These are phyloP conservation scores for Epinephelus moara DNA, from an alignment of 2,113 vertebrate species.

Conservation along the genomic window DNA sequence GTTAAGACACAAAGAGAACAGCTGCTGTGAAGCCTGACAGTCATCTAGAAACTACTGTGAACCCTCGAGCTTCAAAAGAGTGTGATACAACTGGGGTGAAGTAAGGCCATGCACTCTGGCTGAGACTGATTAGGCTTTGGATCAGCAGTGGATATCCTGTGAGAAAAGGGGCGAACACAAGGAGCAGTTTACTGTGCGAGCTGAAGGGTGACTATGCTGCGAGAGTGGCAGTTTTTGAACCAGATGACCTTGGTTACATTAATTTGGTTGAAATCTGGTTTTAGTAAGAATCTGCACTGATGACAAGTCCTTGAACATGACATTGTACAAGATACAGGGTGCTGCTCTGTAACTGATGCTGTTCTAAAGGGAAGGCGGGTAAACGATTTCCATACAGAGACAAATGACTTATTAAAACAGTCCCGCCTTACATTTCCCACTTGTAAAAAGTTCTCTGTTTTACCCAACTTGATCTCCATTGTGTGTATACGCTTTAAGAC, in stretches of 20 bases:
- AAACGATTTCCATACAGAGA: no score
- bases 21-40: slow-evolving; percentile 23
- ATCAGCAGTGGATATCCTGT: slow-evolving; percentile 47
- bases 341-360: no score
- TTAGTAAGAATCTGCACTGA: no score
- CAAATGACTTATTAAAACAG: no score
- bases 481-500: no score
- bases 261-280: no score
- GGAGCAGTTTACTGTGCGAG: not conserved
- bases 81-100: slow-evolving; percentile 24
- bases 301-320: no score
- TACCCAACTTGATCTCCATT: not conserved
- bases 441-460: not conserved
- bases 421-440: no score
- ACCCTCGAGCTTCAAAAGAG: slow-evolving; percentile 28
- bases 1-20: slow-evolving; percentile 23
- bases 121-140: slow-evolving; percentile 47
- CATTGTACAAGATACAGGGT: no score
- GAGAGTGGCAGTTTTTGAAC: slow-evolving; percentile 18
- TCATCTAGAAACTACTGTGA: slow-evolving; percentile 26
- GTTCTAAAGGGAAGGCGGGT: no score
- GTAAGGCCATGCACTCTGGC: slow-evolving; percentile 35
- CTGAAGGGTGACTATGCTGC: slow-evolving; percentile 4
- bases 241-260: slow-evolving; percentile 8
- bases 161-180: slow-evolving; percentile 25